Evolutionary conservation across 1,140 invertebrate species (phyloP).

Genomic region (Drosophila bocqueti): DNA sequence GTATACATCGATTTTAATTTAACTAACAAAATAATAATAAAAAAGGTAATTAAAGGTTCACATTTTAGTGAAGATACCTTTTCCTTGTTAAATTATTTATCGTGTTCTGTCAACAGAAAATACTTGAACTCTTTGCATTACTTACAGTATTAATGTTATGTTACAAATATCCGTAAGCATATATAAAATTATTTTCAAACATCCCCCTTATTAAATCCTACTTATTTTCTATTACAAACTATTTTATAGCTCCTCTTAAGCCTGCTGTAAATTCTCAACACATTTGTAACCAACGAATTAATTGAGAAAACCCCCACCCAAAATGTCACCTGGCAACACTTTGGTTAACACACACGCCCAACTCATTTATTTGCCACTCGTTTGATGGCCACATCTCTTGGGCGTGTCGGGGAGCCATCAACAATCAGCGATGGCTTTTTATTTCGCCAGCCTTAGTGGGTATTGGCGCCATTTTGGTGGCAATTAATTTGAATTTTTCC

Average conservation of each 20-base stretch:
- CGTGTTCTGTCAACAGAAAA: not conserved
- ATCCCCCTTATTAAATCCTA: not conserved
- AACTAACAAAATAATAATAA: not conserved
- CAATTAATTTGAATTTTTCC: conserved; percentile 81
- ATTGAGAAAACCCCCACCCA: not conserved
- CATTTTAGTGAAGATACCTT: not conserved
- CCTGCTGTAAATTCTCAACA: not conserved
- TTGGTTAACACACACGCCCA: conserved; percentile 27
- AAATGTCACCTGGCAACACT: conserved; percentile 20
- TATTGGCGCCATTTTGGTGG: conserved; percentile 75
- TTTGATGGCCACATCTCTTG: conserved; percentile 47
- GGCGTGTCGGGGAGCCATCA: conserved; percentile 62
- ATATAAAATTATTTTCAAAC: not conserved
- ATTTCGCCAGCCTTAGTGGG: conserved; percentile 21
- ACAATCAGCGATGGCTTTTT: conserved; percentile 28
- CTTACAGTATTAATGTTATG: no score
- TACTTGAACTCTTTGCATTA: not conserved
- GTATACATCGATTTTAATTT: not conserved
- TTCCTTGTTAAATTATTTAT: not conserved
- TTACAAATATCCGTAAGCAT: not conserved
- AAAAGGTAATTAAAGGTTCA: not conserved
- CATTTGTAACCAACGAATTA: not conserved
- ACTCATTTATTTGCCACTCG: conserved; percentile 44
- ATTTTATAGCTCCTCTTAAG: fast-evolving
- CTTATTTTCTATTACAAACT: not conserved